These are phyloP conservation scores for Subacronicta megacephala DNA, from an alignment of 2,888 invertebrate species.

Conservation along the genomic window DNA sequence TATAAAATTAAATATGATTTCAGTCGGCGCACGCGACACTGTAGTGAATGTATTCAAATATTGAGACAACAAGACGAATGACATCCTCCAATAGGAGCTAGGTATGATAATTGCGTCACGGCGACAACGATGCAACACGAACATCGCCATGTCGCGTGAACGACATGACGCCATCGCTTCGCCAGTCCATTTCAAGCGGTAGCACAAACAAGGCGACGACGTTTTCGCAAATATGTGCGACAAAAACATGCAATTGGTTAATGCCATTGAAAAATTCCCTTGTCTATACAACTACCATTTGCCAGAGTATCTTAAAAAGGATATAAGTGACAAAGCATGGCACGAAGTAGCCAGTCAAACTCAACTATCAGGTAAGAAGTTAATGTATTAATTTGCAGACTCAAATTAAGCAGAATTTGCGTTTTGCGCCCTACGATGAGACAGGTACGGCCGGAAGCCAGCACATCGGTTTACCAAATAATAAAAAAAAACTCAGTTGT, in stretches of 20 bases:
- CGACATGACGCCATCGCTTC: slow-evolving; percentile 56
- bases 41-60: slow-evolving; percentile 33
- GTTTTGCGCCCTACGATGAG: too few relatives aligned
- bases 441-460: too few relatives aligned
- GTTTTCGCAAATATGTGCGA: slow-evolving; percentile 58
- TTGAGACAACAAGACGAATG: slow-evolving; percentile 22
- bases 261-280: slow-evolving; percentile 62
- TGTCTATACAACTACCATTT: slow-evolving; percentile 65
- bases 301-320: slow-evolving; percentile 65
- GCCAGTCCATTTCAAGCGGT: slow-evolving; percentile 38
- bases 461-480: too few relatives aligned
- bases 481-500: too few relatives aligned
- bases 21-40: slow-evolving; percentile 26
- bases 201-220: slow-evolving; percentile 26
- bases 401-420: neutral
- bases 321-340: slow-evolving; percentile 67
- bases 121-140: slow-evolving; percentile 61
- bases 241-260: slow-evolving; percentile 63
- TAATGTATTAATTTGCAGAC: slow-evolving; percentile 10
- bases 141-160: slow-evolving; percentile 60
- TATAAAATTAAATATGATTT: slow-evolving; percentile 8
- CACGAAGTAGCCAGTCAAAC: slow-evolving; percentile 62
- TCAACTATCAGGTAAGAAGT: slow-evolving; percentile 58
- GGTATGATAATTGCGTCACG: slow-evolving; percentile 54
- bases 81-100: slow-evolving; percentile 35